These are phyloP conservation scores for Lophotis ruficrista DNA, from an alignment of 2,113 vertebrate species.

Conservation along the genomic window DNA sequence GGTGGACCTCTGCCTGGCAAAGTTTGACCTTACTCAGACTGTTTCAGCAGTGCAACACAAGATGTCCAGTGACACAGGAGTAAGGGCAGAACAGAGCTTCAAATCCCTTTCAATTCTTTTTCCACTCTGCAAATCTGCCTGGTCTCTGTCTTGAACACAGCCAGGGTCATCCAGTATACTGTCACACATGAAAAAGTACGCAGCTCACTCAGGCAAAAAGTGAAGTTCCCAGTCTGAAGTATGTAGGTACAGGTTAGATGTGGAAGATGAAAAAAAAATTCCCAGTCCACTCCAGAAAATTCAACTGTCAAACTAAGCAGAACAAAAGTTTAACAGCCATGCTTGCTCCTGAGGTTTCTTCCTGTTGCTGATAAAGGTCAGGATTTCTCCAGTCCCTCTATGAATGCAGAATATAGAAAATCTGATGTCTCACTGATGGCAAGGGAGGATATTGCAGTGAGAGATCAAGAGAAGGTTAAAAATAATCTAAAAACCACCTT, in stretches of 20 bases:
- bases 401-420: background rate
- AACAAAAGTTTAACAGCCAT: background rate
- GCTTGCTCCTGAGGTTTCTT: background rate
- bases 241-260: background rate
- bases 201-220: background rate
- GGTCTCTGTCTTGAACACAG: background rate
- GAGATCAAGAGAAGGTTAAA: background rate
- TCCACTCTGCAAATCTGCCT: background rate
- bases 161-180: background rate
- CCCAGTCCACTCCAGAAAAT: background rate
- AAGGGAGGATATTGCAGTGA: background rate
- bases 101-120: background rate
- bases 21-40: background rate
- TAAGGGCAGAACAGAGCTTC: background rate
- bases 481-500: background rate
- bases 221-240: background rate
- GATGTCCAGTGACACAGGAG: background rate
- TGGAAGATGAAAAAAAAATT: background rate
- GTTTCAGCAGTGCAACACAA: background rate
- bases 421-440: background rate
- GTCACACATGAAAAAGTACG: background rate
- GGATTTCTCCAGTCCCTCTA: background rate
- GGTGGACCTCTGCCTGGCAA: background rate
- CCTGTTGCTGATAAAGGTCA: background rate
- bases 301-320: background rate